Evolutionary conservation across 2,888 invertebrate genomes (phyloP).

Genomic region (Tanytarsus gracilentus): DNA sequence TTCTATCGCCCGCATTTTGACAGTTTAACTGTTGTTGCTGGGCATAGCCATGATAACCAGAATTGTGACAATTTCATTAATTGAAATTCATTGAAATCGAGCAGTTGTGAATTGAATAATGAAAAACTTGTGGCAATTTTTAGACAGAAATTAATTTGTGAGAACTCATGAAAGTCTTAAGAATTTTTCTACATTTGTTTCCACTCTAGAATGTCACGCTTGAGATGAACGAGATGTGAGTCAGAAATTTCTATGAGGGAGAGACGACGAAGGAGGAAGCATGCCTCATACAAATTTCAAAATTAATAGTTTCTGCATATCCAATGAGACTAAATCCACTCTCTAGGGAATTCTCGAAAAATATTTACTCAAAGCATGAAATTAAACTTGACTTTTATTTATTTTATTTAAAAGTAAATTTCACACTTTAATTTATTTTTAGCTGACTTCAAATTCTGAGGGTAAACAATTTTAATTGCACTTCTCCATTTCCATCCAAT

Average conservation of each 20-base stretch:
- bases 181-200: neutral
- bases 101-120: too few species aligned
- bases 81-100: too few species aligned
- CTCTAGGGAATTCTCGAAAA: neutral
- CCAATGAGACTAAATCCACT: conserved; percentile 4
- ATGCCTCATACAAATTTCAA: conserved; percentile 22
- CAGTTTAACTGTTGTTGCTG: too few species aligned
- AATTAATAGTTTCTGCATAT: conserved; percentile 27
- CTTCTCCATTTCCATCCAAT: too few species aligned
- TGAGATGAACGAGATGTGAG: neutral
- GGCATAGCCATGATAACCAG: too few species aligned
- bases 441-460: neutral
- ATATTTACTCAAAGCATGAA: neutral
- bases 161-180: conserved; percentile 5
- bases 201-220: conserved; percentile 7
- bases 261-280: conserved; percentile 1
- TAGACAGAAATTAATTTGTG: neutral
- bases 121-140: too few species aligned
- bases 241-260: too few species aligned
- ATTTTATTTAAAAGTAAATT: neutral
- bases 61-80: too few species aligned
- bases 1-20: neutral
- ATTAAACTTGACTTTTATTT: neutral
- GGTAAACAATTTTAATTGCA: conserved; percentile 7
- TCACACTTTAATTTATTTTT: neutral